These are phyloP conservation scores for Caerostris darwini DNA, from an alignment of 1,140 invertebrate species.

Conservation along the genomic window DNA sequence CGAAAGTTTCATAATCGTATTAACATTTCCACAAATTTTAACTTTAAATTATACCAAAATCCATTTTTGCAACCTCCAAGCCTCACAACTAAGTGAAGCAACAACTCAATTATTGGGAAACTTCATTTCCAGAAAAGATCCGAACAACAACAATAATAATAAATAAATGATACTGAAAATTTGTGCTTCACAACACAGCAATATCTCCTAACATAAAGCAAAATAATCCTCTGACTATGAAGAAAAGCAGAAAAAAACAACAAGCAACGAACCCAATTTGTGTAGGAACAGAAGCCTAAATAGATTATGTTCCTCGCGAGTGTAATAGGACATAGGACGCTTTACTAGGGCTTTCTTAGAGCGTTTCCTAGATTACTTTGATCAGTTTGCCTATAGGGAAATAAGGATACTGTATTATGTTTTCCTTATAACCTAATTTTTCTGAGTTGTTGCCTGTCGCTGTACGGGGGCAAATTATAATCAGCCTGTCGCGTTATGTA, in stretches of 20 bases:
- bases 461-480: background rate
- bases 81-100: no score
- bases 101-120: background rate
- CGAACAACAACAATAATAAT: background rate
- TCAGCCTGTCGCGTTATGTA: background rate
- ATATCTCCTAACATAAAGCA: background rate
- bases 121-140: background rate
- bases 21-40: no score
- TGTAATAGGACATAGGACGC: background rate
- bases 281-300: background rate
- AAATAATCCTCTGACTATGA: background rate
- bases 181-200: background rate
- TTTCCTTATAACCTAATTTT: background rate
- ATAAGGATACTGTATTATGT: background rate
- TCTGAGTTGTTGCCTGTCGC: background rate
- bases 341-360: background rate
- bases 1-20: no score
- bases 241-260: background rate
- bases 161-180: background rate
- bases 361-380: slow-evolving; percentile 38
- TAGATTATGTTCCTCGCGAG: slow-evolving; percentile 22
- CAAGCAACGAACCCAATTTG: slow-evolving; percentile 1
- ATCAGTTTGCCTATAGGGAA: slow-evolving; percentile 21
- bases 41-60: no score
- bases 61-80: no score